Evolutionary conservation across 2,797 vertebrate species (phyloP).

Genomic region (Xenentodon cancila): DNA sequence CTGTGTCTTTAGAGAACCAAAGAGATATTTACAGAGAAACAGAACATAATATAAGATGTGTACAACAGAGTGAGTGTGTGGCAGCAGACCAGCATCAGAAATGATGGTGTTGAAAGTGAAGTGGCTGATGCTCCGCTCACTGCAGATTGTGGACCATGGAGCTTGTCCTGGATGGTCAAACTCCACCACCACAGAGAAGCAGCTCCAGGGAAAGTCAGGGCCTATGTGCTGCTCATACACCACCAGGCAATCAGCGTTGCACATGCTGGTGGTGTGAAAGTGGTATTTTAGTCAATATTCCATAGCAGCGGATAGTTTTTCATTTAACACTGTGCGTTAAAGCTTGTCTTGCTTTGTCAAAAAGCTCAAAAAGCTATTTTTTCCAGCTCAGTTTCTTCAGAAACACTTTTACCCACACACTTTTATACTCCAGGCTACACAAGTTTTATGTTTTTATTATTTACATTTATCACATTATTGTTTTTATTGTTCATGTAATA

Average conservation of each 20-base stretch:
- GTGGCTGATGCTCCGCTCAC: conserved; percentile 82
- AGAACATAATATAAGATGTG: neutral
- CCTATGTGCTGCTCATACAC: conserved; percentile 86
- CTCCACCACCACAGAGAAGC: conserved; percentile 90
- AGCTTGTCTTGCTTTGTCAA: too few relatives aligned
- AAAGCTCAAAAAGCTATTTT: too few relatives aligned
- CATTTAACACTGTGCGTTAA: too few relatives aligned
- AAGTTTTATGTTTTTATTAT: too few relatives aligned
- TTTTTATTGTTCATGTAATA: too few relatives aligned
- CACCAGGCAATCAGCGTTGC: conserved; percentile 79
- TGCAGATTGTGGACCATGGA: conserved; percentile 85
- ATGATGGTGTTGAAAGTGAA: conserved; percentile 81
- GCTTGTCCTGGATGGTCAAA: conserved; percentile 86
- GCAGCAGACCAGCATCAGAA: conserved; percentile 68
- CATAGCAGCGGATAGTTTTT: too few relatives aligned
- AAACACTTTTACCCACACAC: too few relatives aligned
- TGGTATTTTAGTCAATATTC: too few relatives aligned
- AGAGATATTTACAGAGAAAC: conserved; percentile 3
- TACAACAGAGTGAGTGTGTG: neutral
- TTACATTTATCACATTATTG: too few relatives aligned
- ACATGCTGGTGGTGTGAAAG: conserved; percentile 65
- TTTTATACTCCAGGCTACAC: too few relatives aligned
- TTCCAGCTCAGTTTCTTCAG: too few relatives aligned
- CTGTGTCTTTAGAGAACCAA: conserved; percentile 13
- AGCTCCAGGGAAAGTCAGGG: conserved; percentile 90